Evolutionary conservation across 2,113 vertebrate species (phyloP), one percentile per base, ranked within the genome.

Genomic region (Misgurnus mizolepis): DNA sequence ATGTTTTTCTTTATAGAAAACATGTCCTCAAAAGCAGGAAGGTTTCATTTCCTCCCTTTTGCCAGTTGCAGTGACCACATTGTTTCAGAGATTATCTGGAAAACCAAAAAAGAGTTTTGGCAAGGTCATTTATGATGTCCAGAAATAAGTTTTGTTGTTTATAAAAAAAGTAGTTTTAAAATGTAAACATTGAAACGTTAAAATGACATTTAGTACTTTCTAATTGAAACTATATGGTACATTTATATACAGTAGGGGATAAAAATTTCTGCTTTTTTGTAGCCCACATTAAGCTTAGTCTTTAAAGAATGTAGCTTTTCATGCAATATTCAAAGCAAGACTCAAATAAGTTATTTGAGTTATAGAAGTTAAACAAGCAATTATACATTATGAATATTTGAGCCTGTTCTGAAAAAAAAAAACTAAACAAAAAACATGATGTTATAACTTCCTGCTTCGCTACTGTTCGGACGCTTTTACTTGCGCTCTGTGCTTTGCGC

Each of bases 111-210:
- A 67, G 49, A 55, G 61, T 15, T 9, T 67, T n/a, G 6, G 15
- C 17, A 41, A 62, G 69, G 53, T 60, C 47, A 75, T 64, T 34
- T 64, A 55, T 69, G 69, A 79, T 74, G 45, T 60, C 9, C 49
- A 18, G 18, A 82, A 82, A 77, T 80, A 49, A 39, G 39, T 64
- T 39, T 50, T 27, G n/a, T 34, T 45, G 39, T 45, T 22, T 41
- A 14, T 53, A 39, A 41, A 49, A 65, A 56, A 76, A 41, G 1
- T 70, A 3, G 3, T 10, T 12, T 53, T 12, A 53, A 12, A 12
- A 12, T 12, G 10, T 34, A 34, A 2, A 34, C 27, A 34, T 34
- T 34, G 1, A 34, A 34, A 34, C 1, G 27, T 34, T 34, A 34
- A 34, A 34, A 34, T 2, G 1, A 34, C 27, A 34, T 34, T 34